Percentiles rank a stretch among this genome's conserved stretches.
Conservation (phyloP, 2,797 vertebrate genomes). For the Tolypeutes matacus region DNA sequence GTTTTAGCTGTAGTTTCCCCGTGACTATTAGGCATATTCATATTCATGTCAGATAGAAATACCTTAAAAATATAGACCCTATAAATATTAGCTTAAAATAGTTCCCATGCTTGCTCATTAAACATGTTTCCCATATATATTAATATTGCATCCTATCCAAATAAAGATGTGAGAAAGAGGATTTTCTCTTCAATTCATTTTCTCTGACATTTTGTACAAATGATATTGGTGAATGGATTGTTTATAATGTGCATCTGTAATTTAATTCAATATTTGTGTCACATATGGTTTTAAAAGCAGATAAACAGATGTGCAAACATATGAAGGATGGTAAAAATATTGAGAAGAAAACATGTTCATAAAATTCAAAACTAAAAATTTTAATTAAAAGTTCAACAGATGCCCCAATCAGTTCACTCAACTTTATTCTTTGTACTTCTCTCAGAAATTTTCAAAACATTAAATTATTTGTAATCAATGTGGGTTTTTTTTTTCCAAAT, state of each 20-base stretch:
- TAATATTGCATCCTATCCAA: not conserved
- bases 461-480: constrained; percentile 31
- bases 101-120: not conserved
- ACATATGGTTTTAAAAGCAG: not conserved
- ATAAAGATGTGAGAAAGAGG: not conserved
- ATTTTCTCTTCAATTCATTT: constrained; percentile 39
- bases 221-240: constrained; percentile 68
- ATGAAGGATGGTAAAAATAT: constrained; percentile 52
- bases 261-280: constrained; percentile 71
- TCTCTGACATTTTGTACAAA: constrained; percentile 59
- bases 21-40: not conserved
- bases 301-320: constrained; percentile 63
- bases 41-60: not conserved
- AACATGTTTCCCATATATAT: not conserved
- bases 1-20: not conserved
- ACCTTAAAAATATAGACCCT: not conserved
- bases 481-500: not conserved
- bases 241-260: constrained; percentile 60
- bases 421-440: constrained; percentile 48
- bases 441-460: constrained; percentile 48
- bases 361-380: constrained; percentile 73
- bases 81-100: constrained; percentile 2
- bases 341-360: constrained; percentile 59
- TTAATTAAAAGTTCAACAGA: constrained; percentile 74
- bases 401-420: constrained; percentile 60